phyloP scores from a whole-genome alignment of 2,888 invertebrate species.

The Agrochola litura region DNA sequence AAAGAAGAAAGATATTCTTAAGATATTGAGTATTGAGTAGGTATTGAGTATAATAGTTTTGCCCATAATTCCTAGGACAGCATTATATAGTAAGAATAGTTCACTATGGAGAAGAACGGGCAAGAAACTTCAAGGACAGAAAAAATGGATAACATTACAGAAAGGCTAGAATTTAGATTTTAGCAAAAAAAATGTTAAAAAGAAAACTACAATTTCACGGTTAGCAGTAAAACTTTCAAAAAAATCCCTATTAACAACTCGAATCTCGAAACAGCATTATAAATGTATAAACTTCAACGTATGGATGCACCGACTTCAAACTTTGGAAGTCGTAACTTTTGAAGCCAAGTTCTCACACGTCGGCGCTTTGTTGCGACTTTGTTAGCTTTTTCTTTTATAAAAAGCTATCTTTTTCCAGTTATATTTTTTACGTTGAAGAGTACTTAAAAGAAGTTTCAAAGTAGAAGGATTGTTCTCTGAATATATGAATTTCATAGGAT shows the following conservation, averaged over 20 bases:
- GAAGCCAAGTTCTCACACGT: constrained; percentile 61
- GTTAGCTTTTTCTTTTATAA: constrained; percentile 59
- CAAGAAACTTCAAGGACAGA: too few species aligned
- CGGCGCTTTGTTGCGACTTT: constrained; percentile 61
- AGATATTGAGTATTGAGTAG: too few species aligned
- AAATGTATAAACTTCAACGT: constrained; percentile 59
- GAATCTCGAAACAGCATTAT: constrained; percentile 50
- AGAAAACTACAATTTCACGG: background rate
- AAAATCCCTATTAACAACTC: constrained; percentile 46
- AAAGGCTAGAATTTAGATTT: too few species aligned
- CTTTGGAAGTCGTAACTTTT: constrained; percentile 56
- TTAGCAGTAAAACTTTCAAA: constrained; percentile 11
- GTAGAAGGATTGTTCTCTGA: constrained; percentile 50
- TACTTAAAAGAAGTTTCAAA: constrained; percentile 51
- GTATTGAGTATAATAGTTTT: too few species aligned
- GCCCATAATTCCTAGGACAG: too few species aligned
- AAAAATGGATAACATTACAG: background rate
- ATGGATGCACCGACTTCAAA: constrained; percentile 60
- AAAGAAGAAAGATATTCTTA: too few species aligned
- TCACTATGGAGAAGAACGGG: too few species aligned
- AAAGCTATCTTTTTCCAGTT: constrained; percentile 49
- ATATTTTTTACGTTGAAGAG: constrained; percentile 61
- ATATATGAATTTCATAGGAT: constrained; percentile 55
- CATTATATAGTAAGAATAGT: too few species aligned
- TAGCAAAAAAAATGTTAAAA: too few species aligned